Evolutionary conservation across 1,140 invertebrate species (phyloP), one percentile per base, ranked within the genome.

Genomic region (Drosophila carrolli): DNA sequence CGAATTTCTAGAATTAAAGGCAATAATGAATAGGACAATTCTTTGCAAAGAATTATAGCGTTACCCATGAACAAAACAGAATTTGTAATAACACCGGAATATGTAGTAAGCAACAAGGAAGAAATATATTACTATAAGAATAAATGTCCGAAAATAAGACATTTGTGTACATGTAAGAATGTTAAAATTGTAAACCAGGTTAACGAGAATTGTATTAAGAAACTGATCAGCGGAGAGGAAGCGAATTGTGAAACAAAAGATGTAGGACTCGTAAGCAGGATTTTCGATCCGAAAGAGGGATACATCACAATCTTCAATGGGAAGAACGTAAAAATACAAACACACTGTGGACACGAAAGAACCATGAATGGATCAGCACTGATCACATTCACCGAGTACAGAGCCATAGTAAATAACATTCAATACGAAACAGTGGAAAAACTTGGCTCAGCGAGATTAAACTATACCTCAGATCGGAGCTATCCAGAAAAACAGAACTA

Each of bases 1-100:
- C 9, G 37, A 41, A 19, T 23, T 23, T 23, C 2, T 19, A n/a
- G 13, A 55, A 7, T 13, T 48, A 32, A 50, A 0, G 19, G 13
- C 23, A 9, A 48, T 29, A 29, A 48, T 29, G 13, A 48, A 48
- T n/a, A 48, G 13, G 11, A 48, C 5, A 29, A n/a, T 46, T 46
- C 23, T 13, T n/a, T 48, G 19, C 5, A 13, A 2, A 27, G 10
- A 13, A 48, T 29, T 29, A 48, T 35, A 14, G n/a, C 7, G 9
- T 11, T 53, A 19, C 50, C 29, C 0, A 37, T 53, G 10, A 35
- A 29, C 11, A 29, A 4, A 13, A 57, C 40, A 44, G 41, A 57
- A 44, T 57, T 57, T 32, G 14, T 44, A 44, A 19, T 57, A 32
- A 32, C 41, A 19, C 19, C 32, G 5, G 16, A 54, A 19, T 57